Base-by-base conservation (phyloP, 2,797 vertebrate species). In the Syndactyla subalaris region DNA sequence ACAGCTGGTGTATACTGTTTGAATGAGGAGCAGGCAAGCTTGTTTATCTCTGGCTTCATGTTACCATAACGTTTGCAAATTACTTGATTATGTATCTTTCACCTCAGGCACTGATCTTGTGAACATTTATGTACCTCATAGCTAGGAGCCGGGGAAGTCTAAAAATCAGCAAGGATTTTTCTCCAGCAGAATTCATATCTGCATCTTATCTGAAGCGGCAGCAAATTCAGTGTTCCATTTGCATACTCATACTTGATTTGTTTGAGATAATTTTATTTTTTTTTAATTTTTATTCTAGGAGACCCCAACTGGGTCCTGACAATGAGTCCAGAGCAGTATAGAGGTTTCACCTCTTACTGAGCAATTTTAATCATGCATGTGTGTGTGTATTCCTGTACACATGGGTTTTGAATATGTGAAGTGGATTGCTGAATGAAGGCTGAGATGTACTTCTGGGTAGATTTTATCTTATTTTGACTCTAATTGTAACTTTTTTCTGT, bases 381-480 rank as follows among this genome's bases (percentile, higher is more conserved):
- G 11, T 65, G 14, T 16, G 2, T 32, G 32, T 62, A 18, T 38
- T 51, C 8, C 14, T 62, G 15, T 71, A 10, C 23, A 22, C 6
- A 5, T 0, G 7, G n/a, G 18, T 87, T 82, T 71, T 65, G 11
- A 39, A 61, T 73, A 58, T 61, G 20, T 0, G 0, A 85, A 41
- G 29, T 71, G 20, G 15, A 55, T 67, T 32, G 16, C 20, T 72
- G 13, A 23, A 84, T 11, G 38, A 41, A 89, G 13, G 16, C 10
- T 87, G 46, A 66, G 38, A 62, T 72, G 32, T 16, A n/a, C 6
- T 78, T 32, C 22, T 63, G 20, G 7, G 46, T 3, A 80, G 27
- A 66, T 58, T 80, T 76, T 72, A n/a, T 59, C 8, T 49, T 15
- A 49, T 59, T 85, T 26, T 26, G 43, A 9, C 26, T 70, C 19